Base-by-base conservation (phyloP, 2,797 vertebrate genomes). In the Argya squamiceps region DNA sequence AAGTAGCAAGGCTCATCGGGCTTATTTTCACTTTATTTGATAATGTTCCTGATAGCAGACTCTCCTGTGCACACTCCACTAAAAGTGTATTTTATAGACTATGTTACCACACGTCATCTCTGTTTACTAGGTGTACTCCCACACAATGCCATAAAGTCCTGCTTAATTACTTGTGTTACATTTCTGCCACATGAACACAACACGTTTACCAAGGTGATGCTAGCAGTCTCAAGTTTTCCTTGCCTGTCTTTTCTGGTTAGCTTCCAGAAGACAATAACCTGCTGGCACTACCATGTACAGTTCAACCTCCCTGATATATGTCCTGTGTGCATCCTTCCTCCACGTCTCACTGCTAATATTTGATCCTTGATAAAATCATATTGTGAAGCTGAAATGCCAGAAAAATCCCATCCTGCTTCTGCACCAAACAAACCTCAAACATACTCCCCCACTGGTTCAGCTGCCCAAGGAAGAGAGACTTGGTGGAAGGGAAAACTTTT, bases 61-160 rank as follows among this genome's bases (percentile, higher is more conserved):
- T 32, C 41, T 36, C 70, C 67, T 47, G 12, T 23, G 46, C 23
- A 50, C 7, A 34, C 29, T 44, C 34, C 46, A 52, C 17, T 65
- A 12, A 34, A n/a, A 12, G 37, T 29, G 1, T 15, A 77, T 65
- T 85, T 80, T 81, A 70, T 10, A 26, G 43, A 55, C 32, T 39
- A 50, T 0, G 0, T 24, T 46, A 58, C 19, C n/a, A 60, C 37
- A 71, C 0, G 0, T 41, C 24, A 46, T 30, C 36, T 26, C 53
- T 27, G 1, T 64, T 79, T 84, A 43, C 1, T 15, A 87, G 60
- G 18, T 6, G 16, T 30, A 76, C 26, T 56, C 34, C n/a, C 36
- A 89, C 32, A 50, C 5, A 71, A 24, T 0, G 2, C 30, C 53
- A 78, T 11, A 43, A 75, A 92, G 75, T 36, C n/a, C 27, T 7